Evolutionary conservation across 2,113 vertebrate genomes (phyloP).

Genomic region (Muscicapa adusta): DNA sequence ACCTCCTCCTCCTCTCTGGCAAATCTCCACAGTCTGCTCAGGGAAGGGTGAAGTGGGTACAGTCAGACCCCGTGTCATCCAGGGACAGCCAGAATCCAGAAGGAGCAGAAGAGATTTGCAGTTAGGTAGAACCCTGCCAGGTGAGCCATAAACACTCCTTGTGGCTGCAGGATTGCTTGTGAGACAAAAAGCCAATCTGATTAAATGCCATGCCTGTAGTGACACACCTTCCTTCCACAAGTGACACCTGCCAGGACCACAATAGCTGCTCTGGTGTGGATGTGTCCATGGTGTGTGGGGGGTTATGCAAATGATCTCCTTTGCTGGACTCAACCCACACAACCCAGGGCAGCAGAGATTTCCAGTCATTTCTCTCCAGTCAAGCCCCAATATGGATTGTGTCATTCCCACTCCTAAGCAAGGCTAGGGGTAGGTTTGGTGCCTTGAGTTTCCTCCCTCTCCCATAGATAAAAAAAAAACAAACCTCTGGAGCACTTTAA

Average conservation of each 20-base stretch:
- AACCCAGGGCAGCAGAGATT: background rate
- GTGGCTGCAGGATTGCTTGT: background rate
- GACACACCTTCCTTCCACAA: background rate
- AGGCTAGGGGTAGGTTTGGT: background rate
- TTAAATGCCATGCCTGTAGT: background rate
- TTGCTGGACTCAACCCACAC: background rate
- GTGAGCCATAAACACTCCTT: background rate
- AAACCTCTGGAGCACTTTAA: background rate
- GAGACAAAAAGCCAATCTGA: background rate
- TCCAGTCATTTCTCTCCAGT: background rate
- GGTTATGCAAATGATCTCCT: background rate
- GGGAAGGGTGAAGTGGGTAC: rapidly evolving
- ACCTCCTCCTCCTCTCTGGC: background rate
- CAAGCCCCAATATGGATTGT: background rate
- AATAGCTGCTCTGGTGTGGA: rapidly evolving
- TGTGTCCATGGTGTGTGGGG: rapidly evolving
- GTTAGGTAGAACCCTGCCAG: background rate
- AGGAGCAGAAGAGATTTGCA: background rate
- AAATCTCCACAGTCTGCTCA: rapidly evolving
- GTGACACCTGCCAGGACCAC: rapidly evolving
- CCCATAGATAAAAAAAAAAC: background rate
- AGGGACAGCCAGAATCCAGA: background rate
- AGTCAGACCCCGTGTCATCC: background rate
- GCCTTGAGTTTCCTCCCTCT: background rate
- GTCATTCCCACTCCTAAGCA: background rate